A percentile compares a stretch with the other conserved stretches of the same genome.
phyloP scores from a whole-genome alignment of 2,113 vertebrate species.

The cattle (Bos taurus) region ARS-UCD2.0 NC_037328.1:126174001-126174500 shows the following conservation, averaged over 20 bases:
- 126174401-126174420: background rate
- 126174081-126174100: background rate
- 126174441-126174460: background rate
- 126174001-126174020: background rate
- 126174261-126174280: background rate
- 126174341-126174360: background rate
- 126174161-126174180: no score
- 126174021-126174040: background rate
- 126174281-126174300: rapidly evolving
- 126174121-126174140: background rate
- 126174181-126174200: background rate
- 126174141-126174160: rapidly evolving
- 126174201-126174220: background rate
- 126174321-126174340: background rate
- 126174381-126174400: background rate
- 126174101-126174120: background rate
- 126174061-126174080: background rate
- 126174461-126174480: background rate
- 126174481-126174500: background rate
- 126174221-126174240: background rate
- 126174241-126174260: background rate
- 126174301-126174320: background rate
- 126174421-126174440: background rate
- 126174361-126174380: background rate
- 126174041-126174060: background rate